phyloP scores from a whole-genome alignment of 53 echinoderm and acorn worm genomes.

The Hippasteria phrygiana region DNA sequence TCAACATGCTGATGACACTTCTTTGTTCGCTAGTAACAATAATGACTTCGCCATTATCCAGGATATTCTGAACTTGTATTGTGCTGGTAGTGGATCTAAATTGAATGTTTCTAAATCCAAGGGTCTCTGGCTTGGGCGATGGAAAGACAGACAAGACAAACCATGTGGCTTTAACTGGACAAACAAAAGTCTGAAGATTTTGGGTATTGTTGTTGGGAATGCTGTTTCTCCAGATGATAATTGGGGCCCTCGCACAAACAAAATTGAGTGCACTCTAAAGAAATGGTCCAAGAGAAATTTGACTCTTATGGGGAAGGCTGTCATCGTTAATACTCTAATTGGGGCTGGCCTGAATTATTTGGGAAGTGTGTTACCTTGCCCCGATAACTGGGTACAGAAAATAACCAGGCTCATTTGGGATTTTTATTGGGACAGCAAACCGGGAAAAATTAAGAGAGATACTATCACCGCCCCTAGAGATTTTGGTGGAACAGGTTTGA shows the following conservation, averaged over 20 bases:
- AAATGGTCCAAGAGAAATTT: slow-evolving; percentile 13
- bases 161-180: neutral
- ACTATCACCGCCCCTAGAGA: neutral
- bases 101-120: slow-evolving; percentile 13
- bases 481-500: too few relatives aligned
- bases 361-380: neutral
- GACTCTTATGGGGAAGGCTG: neutral
- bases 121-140: slow-evolving; percentile 24
- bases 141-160: neutral
- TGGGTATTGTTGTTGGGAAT: slow-evolving; percentile 6
- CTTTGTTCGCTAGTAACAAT: neutral
- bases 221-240: too few relatives aligned
- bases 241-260: neutral
- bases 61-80: neutral
- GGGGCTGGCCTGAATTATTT: neutral
- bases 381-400: neutral
- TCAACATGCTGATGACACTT: slow-evolving; percentile 15
- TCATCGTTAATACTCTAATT: slow-evolving; percentile 16
- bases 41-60: neutral
- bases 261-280: neutral
- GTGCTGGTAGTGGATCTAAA: slow-evolving; percentile 22
- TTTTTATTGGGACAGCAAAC: neutral
- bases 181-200: slow-evolving; percentile 4
- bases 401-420: neutral
- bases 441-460: neutral